Evolutionary conservation across 2,113 vertebrate genomes (phyloP).

Genomic region (Tragelaphus imberbis): DNA sequence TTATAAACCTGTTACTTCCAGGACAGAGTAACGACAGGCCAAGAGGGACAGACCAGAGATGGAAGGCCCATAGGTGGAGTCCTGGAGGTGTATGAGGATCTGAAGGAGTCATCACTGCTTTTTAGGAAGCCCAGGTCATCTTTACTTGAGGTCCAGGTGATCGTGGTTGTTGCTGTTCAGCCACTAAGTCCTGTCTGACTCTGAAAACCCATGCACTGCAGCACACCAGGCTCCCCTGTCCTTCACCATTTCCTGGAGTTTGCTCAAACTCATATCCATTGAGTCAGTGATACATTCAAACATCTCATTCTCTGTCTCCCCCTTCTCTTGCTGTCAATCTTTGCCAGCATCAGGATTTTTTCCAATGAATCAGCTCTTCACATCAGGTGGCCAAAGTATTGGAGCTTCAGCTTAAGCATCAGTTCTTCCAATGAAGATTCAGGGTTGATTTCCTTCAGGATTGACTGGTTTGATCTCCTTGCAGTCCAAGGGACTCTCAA

Average conservation of each 20-base stretch:
- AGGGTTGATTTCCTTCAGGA: background rate
- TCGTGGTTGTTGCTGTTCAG: background rate
- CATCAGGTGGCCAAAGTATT: background rate
- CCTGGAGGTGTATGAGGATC: accelerated
- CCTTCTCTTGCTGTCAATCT: background rate
- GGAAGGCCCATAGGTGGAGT: background rate
- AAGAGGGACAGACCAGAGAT: background rate
- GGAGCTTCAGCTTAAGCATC: background rate
- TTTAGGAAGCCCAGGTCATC: background rate
- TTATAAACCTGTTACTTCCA: background rate
- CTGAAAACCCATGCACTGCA: background rate
- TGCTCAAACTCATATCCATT: background rate
- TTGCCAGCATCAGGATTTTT: background rate
- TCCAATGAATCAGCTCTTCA: background rate
- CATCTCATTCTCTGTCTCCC: background rate
- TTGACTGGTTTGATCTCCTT: background rate
- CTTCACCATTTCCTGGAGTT: background rate
- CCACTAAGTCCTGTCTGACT: accelerated
- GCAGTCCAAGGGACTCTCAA: background rate
- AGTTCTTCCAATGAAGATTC: background rate
- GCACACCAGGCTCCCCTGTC: background rate
- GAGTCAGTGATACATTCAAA: background rate
- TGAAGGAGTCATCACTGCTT: background rate
- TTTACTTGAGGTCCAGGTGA: background rate
- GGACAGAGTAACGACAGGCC: background rate